Evolutionary conservation across 2,797 vertebrate species (phyloP), one percentile per base, ranked within the genome.

Genomic region (Esox lucius): DNA sequence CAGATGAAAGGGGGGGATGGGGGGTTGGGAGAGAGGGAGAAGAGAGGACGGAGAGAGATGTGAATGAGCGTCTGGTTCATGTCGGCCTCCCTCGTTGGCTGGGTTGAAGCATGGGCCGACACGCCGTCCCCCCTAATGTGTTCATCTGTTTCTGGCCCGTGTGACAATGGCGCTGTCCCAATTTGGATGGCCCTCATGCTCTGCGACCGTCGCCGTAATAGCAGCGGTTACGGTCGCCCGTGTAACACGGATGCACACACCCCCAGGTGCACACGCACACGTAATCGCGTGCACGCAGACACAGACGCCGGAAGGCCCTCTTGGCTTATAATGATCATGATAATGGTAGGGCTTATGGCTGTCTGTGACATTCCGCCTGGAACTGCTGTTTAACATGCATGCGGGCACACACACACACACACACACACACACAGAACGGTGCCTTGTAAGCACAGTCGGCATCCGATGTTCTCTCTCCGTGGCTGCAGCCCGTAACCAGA

Each of bases 291-390:
- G 19, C 67, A 48, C 33, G 24, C 39, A 69, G 39, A 68, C 67
- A 33, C 39, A 68, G 19, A 78, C 74, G 76, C 51, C 77, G 77
- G 70, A 85, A 71, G 70, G 74, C 74, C 78, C 73, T 72, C 28
- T 72, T 80, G 80, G 68, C 78, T 81, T 80, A 42, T 86, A 87
- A 88, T 87, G 81, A 90, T 73, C 65, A 73, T 76, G 81, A 82
- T 87, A 83, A 83, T 81, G 78, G 77, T 56, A 81, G 86, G 75
- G 24, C 67, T 83, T 89, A 82, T 12, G 78, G 81, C 81, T 85
- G 80, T 83, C 79, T 80, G 49, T 66, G 73, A 73, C 68, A 65
- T 74, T 84, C 68, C 79, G 78, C 80, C 80, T 83, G 76, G 73
- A 84, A 77, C 66, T 76, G 75, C 82, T 84, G 76, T 81, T 85